Conservation (phyloP, 2,888 invertebrate species). For the Thera britannica region DNA sequence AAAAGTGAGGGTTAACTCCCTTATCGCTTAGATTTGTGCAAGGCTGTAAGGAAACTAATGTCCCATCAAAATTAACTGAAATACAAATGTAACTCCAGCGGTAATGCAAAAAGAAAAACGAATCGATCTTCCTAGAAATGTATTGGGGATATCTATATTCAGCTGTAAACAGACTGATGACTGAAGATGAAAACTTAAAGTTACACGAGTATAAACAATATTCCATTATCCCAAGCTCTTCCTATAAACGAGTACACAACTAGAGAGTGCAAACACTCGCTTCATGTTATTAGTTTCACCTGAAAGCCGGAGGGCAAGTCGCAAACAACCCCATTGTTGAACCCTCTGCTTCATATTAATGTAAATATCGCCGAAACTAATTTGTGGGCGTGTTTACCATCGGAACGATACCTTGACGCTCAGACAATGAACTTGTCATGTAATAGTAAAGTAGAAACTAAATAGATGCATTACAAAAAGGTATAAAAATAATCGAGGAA, state of each 20-base stretch:
- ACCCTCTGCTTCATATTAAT: conserved; percentile 40
- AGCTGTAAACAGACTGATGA: too few relatives aligned
- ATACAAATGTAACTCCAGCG: too few relatives aligned
- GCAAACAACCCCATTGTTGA: conserved; percentile 73
- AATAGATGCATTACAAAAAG: not conserved
- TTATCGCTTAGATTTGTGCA: too few relatives aligned
- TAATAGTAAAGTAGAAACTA: conserved; percentile 1
- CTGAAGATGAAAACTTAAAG: not conserved
- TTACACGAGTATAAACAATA: not conserved
- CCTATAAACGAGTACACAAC: conserved; percentile 13
- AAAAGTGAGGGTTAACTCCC: too few relatives aligned
- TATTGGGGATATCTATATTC: too few relatives aligned
- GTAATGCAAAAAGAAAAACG: too few relatives aligned
- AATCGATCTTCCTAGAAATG: too few relatives aligned
- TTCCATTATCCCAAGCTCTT: conserved; percentile 8
- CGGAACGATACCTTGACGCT: conserved; percentile 11
- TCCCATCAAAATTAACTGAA: too few relatives aligned
- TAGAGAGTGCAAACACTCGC: conserved; percentile 37
- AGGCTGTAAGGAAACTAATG: too few relatives aligned
- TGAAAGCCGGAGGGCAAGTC: conserved; percentile 59
- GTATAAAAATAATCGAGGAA: too few relatives aligned
- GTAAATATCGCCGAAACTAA: conserved; percentile 35
- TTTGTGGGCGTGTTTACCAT: conserved; percentile 28
- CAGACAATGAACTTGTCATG: not conserved
- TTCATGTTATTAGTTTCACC: conserved; percentile 74